phyloP scores from a whole-genome alignment of 2,797 vertebrate species.

The Trachops cirrhosus region DNA sequence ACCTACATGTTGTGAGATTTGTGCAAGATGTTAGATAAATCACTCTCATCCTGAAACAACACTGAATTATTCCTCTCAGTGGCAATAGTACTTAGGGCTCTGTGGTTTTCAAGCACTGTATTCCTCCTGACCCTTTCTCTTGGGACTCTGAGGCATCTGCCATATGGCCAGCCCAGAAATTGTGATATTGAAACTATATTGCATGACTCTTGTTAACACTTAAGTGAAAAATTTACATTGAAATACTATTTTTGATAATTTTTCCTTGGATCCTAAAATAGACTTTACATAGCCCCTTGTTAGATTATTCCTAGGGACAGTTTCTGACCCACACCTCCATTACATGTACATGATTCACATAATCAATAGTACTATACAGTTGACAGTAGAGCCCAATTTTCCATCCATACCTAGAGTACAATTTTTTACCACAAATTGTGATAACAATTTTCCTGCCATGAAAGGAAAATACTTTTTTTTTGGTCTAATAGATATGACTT shows the following conservation, averaged over 20 bases:
- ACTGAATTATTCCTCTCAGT: fast-evolving
- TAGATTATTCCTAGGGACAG: not conserved
- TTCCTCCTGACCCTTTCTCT: not conserved
- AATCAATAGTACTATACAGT: not conserved
- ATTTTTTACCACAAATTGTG: too few species aligned
- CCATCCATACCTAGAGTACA: not conserved
- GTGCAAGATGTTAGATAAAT: not conserved
- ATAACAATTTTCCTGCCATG: too few species aligned
- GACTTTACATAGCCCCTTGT: not conserved
- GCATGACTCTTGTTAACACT: not conserved
- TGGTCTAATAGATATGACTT: not conserved
- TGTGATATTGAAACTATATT: not conserved
- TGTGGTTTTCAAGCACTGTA: fast-evolving
- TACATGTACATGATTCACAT: not conserved
- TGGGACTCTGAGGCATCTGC: not conserved
- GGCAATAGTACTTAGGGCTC: not conserved
- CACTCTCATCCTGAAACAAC: fast-evolving
- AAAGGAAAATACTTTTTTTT: not conserved
- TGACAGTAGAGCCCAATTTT: not conserved
- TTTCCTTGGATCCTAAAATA: not conserved
- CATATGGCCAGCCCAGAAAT: not conserved
- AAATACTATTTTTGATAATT: not conserved
- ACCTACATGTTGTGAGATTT: fast-evolving
- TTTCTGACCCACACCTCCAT: not conserved
- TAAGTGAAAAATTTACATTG: not conserved